Base-by-base conservation (phyloP, 2,888 invertebrate genomes). In the Spisula subtruncata region DNA sequence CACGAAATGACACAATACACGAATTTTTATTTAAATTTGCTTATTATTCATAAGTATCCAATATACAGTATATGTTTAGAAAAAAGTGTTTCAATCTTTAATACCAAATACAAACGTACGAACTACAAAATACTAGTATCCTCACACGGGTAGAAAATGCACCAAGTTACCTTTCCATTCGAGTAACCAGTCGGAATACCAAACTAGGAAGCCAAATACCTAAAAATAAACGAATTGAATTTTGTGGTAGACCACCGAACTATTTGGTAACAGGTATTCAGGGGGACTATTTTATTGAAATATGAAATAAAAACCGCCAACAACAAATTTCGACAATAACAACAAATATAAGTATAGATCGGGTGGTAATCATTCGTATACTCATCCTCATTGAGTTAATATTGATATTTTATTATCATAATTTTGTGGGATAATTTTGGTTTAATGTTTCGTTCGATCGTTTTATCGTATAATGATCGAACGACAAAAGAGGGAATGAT, bases 101-200 rank as follows among this genome's bases (percentile, higher is more conserved):
- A 25, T 25, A 66, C 20, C 25, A 32, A 75, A 35, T 35, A 6
- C 18, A 35, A 32, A 75, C 32, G 8, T 8, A 5, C 8, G 41
- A 41, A 41, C 8, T 41, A 41, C 41, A 41, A n/a, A 71, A 71
- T 71, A 71, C 29, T 1, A 35, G 29, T 14, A 32, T 35, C 32
- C 6, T 32, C 32, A 18, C 35, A 32, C n/a, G 75, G 5, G 75
- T 10, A 56, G n/a, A 46, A n/a, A 46, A 66, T 29, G 91, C 46
- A 91, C 91, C 75, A 14, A 20, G 12, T 90, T 80, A 90, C 91
- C 29, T 90, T 90, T 85, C 66, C 91, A 89, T 32, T 80, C 66
- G 91, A 91, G 91, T 91, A 91, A 87, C 18, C 87, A 51, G 51
- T 35, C 80, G 89, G 87, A 85, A 86, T 81, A 80, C 54, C n/a